Conservation (phyloP, 92 coral and sea anemone species). For the Porites divaricata region DNA sequence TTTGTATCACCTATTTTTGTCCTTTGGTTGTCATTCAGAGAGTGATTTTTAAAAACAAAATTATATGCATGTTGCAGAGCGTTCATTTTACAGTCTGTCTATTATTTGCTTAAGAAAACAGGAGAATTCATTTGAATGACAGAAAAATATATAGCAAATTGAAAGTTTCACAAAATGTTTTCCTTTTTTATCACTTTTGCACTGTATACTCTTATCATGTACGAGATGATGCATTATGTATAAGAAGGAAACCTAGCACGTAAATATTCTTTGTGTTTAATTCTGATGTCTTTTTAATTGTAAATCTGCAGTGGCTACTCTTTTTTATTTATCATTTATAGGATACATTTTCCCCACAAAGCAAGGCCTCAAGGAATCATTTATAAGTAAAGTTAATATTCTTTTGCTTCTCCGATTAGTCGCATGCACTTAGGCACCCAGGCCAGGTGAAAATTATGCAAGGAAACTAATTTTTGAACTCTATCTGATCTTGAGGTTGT, state of each 20-base stretch:
- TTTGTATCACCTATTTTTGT: too few species aligned
- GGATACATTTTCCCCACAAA: background rate
- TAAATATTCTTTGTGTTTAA: background rate
- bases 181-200: background rate
- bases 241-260: background rate
- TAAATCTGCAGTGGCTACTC: background rate
- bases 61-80: background rate
- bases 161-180: background rate
- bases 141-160: background rate
- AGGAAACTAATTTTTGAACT: background rate
- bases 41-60: too few species aligned
- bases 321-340: background rate
- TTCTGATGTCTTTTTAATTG: background rate
- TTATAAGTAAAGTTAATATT: background rate
- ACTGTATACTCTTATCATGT: background rate
- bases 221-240: background rate
- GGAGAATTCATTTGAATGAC: background rate
- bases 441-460: constrained; percentile 5
- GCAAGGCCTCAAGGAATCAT: background rate
- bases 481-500: constrained; percentile 16
- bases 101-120: background rate
- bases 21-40: background rate
- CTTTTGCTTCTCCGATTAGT: background rate
- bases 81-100: background rate
- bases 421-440: background rate